Base-by-base conservation (phyloP, 2,113 vertebrate species). In the Odocoileus virginianus region DNA sequence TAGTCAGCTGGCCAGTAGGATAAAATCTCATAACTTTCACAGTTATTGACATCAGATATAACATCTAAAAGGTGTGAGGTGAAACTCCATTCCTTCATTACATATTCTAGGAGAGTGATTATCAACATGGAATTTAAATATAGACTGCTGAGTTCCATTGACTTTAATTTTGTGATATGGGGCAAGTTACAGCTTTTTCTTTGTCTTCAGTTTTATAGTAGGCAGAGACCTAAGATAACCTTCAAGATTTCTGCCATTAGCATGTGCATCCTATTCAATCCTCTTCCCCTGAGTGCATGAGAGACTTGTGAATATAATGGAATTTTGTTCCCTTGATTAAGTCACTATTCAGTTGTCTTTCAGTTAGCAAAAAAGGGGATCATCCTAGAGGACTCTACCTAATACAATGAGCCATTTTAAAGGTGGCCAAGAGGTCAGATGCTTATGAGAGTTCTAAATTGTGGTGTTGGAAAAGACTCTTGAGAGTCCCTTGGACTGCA, bases 331-430 rank as follows among this genome's bases (percentile, higher is more conserved):
- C 28, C 52, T n/a, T 54, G 15, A 82, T 61, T 71, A 64, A 21
- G 11, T 78, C 10, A 82, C 11, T 47, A 45, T 54, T 30, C 47
- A 17, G 5, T 40, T 90, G 5, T 78, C 21, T 88, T 92, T 58
- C 47, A 45, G 6, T 47, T 88, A 36, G 47, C 57, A 3, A 28
- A 45, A 82, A 28, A 2, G 4, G 2, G 9, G 2, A 17, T 61
- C 23, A 55, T 14, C 14, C 17, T 47, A 21, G 30, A 3, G n/a
- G 4, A 14, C 15, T 1, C n/a, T 3, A 57, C 0, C 2, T 55
- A 79, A 78, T 7, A n/a, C 2, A 0, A 6, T 61, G 14, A 83
- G 2, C 2, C 23, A 50, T 86, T 86, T 85, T 50, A 50, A 45
- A 91, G 6, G 58, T 21, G 17, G 2, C 5, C 0, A n/a, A 30